A percentile compares a stretch with the other conserved stretches of the same genome.
These are phyloP conservation scores for Epinephelus awoara DNA, from an alignment of 2,797 vertebrate genomes.

Conservation along the genomic window DNA sequence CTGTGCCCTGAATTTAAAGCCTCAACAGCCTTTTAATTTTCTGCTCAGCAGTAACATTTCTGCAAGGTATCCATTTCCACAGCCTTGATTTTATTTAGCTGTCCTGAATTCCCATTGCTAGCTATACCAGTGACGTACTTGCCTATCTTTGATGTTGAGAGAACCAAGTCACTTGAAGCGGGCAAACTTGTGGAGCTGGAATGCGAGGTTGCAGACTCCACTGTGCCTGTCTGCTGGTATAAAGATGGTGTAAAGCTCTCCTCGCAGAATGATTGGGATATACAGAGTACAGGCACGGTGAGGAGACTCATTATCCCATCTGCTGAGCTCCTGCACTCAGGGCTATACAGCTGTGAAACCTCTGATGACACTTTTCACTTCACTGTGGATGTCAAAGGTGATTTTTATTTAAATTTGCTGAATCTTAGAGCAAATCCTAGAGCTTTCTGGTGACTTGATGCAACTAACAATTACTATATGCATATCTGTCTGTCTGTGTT, in stretches of 20 bases:
- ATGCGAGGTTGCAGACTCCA: slow-evolving; percentile 89
- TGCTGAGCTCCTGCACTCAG: slow-evolving; percentile 86
- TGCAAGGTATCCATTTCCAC: slow-evolving; percentile 67
- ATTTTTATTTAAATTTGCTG: slow-evolving; percentile 79
- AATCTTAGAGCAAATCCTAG: slow-evolving; percentile 64
- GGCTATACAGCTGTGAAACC: slow-evolving; percentile 88
- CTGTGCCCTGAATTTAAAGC: slow-evolving; percentile 58
- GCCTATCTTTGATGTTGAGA: slow-evolving; percentile 83
- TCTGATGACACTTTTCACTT: slow-evolving; percentile 86
- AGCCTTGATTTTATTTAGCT: slow-evolving; percentile 79
- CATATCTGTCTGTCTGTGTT: slow-evolving; percentile 62
- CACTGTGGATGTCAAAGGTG: slow-evolving; percentile 91
- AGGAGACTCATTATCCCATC: slow-evolving; percentile 85
- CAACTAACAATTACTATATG: slow-evolving; percentile 74
- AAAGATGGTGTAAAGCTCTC: slow-evolving; percentile 87
- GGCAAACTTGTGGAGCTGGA: slow-evolving; percentile 88
- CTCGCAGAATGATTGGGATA: slow-evolving; percentile 83
- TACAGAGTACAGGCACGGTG: slow-evolving; percentile 86
- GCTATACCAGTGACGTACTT: slow-evolving; percentile 80
- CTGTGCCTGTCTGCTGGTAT: slow-evolving; percentile 86
- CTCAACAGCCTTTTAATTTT: slow-evolving; percentile 60
- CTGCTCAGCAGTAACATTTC: slow-evolving; percentile 58
- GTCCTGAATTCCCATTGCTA: slow-evolving; percentile 84
- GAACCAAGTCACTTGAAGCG: slow-evolving; percentile 81
- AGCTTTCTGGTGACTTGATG: slow-evolving; percentile 70